A percentile compares a stretch with the other conserved stretches of the same genome.
Evolutionary conservation across 2,888 invertebrate genomes (phyloP).

Genomic region (Nephrotoma guestfalica): DNA sequence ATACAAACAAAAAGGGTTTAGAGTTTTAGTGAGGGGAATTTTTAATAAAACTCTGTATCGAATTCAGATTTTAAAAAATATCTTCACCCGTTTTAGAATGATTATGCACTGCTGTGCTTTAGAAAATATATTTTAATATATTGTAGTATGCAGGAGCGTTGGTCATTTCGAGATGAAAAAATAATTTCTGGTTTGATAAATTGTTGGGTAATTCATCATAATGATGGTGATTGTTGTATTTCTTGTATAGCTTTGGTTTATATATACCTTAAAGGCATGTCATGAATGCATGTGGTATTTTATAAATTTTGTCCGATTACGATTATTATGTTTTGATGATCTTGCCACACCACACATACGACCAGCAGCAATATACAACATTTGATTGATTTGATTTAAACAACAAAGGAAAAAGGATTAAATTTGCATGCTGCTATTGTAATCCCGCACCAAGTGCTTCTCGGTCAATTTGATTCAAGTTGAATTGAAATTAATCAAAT

Average conservation of each 20-base stretch:
- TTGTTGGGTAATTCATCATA: background rate
- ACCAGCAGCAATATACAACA: background rate
- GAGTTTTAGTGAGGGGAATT: background rate
- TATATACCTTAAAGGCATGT: background rate
- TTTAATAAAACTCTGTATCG: background rate
- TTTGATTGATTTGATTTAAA: background rate
- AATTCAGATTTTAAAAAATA: background rate
- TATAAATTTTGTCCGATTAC: background rate
- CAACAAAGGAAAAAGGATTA: background rate
- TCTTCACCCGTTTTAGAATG: background rate
- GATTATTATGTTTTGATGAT: background rate
- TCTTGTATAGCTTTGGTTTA: background rate
- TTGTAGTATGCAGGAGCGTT: background rate
- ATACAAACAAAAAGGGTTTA: background rate
- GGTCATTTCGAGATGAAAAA: background rate
- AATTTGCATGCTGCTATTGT: background rate
- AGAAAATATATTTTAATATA: background rate
- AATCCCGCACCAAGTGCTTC: background rate
- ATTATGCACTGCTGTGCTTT: background rate
- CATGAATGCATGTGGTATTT: background rate
- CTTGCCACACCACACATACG: background rate
- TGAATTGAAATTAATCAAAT: background rate
- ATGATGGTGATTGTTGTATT: background rate
- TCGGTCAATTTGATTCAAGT: background rate
- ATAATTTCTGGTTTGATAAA: background rate